Evolutionary conservation across 2,888 invertebrate species (phyloP), one percentile per base, ranked within the genome.

Genomic region (Leptinotarsa haldemani): DNA sequence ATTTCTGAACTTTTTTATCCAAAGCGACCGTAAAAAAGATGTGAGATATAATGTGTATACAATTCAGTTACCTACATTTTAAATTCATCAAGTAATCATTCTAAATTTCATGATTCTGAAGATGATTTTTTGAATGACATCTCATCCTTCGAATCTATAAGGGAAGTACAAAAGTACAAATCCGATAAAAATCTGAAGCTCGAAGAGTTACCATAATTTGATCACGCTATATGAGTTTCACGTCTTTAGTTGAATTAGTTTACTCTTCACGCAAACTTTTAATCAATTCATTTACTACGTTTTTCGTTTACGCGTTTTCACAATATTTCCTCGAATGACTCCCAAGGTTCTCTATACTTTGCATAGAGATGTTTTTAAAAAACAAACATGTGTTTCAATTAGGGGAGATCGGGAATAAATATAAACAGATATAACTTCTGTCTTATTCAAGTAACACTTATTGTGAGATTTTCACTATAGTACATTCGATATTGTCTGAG

Each of bases 341-440:
- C 47, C 46, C 68, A 68, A 68, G 68, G 68, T 68, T 68, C 56
- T 12, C 1, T n/a, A 56, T 46, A 20, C 56, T 68, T 56, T 46
- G 40, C 46, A 56, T 68, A 20, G 22, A 46, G 15, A 56, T 68
- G 56, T 68, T 68, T 15, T 13, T 1, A 2, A 40, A 16, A 16
- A 50, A 50, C 50, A 50, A 50, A 4, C n/a, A 4, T 50, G 15
- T n/a, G 13, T 50, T 15, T 50, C 4, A 50, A 13, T 15, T 50
- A n/a, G 50, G 50, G 40, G 40, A 40, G 40, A 9, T 40, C 40
- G 40, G 40, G 40, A 40, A 40, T 40, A 9, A 9, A 40, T 40
- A 40, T 40, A 40, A 7, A 30, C 30, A 30, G 1, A 30, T 30
- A 30, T 30, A 30, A 30, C 30, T 30, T 30, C 5, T 30, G 1